Base-by-base conservation (phyloP, 2,888 invertebrate genomes). In the Drosophila acutilabella region DNA sequence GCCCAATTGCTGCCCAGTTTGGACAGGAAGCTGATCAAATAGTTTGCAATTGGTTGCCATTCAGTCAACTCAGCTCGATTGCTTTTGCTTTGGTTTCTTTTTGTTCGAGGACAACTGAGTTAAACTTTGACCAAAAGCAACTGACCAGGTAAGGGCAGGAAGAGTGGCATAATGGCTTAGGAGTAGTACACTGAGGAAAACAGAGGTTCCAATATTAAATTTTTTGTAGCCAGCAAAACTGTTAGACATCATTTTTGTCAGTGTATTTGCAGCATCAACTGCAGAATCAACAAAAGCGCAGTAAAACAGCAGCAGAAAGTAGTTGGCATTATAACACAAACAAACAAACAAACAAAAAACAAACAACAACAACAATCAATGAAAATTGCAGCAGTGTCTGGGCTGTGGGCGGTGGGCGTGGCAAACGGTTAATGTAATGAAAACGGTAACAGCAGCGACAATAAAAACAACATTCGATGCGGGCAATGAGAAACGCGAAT, bases 391-490 rank as follows among this genome's bases (percentile, higher is more conserved):
- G 26, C 42, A 38, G 30, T 36, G 20, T 30, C 48, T 18, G 54
- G 23, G 54, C 13, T 36, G 36, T 16, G 47, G 40, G 23, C 10
- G 18, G 38, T n/a, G 52, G 68, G 60, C 56, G 57, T 51, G 80
- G 82, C 73, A 74, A 84, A 64, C 75, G 78, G 75, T 89, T 84
- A 84, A 84, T 84, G 84, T 87, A 87, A 84, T 89, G 86, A 87
- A 87, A 83, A 89, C 64, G 80, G 87, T 53, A 67, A 70, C 58
- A 67, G 79, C 73, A 74, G 59, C 73, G 73, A 74, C 77, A 83
- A 83, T 86, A 88, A 86, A 83, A 83, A 73, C 81, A 70, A 68
- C 72, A 70, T 73, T 77, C 64, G 66, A 83, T 82, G 83, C 56
- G 79, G 53, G 68, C 54, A 64, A 73, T 45, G 50, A 53, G 58